phyloP scores from a whole-genome alignment of 2,797 vertebrate species.

The Amblyopsis hoosieri region DNA sequence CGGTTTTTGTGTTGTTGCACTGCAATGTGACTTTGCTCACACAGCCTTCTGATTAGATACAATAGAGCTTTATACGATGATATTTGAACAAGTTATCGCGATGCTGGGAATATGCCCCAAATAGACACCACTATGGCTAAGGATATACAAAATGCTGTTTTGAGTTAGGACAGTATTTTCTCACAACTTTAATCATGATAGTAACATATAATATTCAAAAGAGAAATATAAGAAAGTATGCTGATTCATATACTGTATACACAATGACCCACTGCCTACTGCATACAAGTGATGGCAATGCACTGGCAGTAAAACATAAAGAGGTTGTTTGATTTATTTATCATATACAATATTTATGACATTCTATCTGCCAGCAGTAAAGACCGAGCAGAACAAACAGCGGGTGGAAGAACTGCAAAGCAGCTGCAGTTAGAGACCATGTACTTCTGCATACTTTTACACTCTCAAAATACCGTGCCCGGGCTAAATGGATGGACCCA shows the following conservation, averaged over 20 bases:
- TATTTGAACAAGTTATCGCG: slow-evolving; percentile 6
- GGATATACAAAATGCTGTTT: slow-evolving; percentile 32
- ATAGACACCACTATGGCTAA: not conserved
- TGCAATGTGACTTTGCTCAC: slow-evolving; percentile 8
- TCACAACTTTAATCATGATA: slow-evolving; percentile 15
- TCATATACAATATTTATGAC: slow-evolving; percentile 75
- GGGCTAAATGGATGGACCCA: slow-evolving; percentile 39
- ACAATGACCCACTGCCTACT: not conserved
- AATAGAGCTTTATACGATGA: not conserved
- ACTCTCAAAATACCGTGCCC: slow-evolving; percentile 51
- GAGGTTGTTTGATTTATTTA: slow-evolving; percentile 79
- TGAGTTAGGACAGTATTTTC: slow-evolving; percentile 14
- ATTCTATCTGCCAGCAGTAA: slow-evolving; percentile 70
- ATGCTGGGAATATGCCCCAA: not conserved
- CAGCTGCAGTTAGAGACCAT: no score
- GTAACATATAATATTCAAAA: not conserved
- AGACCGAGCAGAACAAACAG: slow-evolving; percentile 62
- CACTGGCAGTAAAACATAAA: slow-evolving; percentile 13
- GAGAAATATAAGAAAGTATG: not conserved
- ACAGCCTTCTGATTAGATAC: not conserved
- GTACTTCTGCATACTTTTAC: no score
- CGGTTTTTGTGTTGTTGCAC: not conserved
- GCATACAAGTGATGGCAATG: slow-evolving; percentile 48
- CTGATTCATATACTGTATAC: slow-evolving; percentile 29
- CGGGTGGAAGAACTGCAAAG: slow-evolving; percentile 60